Percentiles rank a stretch among this genome's conserved stretches.
These are phyloP conservation scores for Drepana arcuata DNA, from an alignment of 1,140 invertebrate genomes.

Conservation along the genomic window DNA sequence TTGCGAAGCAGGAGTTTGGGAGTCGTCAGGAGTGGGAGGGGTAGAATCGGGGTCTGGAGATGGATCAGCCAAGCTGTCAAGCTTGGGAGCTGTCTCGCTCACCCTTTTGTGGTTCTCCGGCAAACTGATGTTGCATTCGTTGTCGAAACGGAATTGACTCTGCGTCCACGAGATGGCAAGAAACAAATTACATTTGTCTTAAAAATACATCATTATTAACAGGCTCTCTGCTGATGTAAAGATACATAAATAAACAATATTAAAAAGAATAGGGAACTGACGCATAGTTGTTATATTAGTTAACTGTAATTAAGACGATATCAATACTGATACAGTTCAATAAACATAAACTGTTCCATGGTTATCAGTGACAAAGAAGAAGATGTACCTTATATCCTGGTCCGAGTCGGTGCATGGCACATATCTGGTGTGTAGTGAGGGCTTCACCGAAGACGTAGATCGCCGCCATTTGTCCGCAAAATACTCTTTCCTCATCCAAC, in stretches of 20 bases:
- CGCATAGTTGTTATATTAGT: no score
- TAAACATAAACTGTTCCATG: no score
- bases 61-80: conserved; percentile 41
- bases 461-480: conserved; percentile 99
- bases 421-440: conserved; percentile 95
- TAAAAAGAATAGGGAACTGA: no score
- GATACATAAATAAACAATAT: no score
- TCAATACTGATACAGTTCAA: no score
- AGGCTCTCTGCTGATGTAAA: no score
- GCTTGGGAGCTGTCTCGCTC: conserved; percentile 77
- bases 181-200: no score
- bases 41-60: conserved; percentile 3
- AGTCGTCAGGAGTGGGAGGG: conserved; percentile 18
- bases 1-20: not conserved
- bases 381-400: conserved; percentile 98
- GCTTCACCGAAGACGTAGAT: conserved; percentile 98
- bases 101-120: conserved; percentile 96
- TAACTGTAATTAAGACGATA: no score
- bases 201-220: no score
- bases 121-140: conserved; percentile 95
- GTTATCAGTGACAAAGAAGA: no score
- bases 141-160: conserved; percentile 99
- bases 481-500: conserved; percentile 95
- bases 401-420: conserved; percentile 95
- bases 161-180: conserved; percentile 71